Conservation (phyloP, 2,113 vertebrate species). For the Colaptes auratus region DNA sequence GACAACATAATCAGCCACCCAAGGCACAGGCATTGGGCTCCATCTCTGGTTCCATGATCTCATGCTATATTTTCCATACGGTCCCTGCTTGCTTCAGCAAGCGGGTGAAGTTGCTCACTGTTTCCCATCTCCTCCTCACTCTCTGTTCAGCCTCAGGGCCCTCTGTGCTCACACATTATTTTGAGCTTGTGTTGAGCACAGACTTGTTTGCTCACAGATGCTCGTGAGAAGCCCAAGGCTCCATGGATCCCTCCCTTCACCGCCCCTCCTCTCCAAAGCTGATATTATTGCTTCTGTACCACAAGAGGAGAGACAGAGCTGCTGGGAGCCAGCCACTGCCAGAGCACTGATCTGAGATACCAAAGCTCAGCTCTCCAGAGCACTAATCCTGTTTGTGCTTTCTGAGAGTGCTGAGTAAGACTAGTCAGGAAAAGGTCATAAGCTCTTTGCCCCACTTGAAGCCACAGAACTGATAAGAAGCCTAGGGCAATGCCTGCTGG, state of each 20-base stretch:
- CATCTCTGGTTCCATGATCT: constrained; percentile 57
- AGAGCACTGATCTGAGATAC: background rate
- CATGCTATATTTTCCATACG: constrained; percentile 39
- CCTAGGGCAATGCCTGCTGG: background rate
- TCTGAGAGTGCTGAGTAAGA: background rate
- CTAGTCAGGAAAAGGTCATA: background rate
- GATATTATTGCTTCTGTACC: background rate
- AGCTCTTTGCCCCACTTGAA: background rate
- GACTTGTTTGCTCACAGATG: background rate
- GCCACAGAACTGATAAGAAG: background rate
- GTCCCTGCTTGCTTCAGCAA: background rate
- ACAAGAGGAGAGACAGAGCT: background rate
- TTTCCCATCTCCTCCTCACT: constrained; percentile 14
- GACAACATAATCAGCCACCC: constrained; percentile 51
- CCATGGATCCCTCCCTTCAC: background rate
- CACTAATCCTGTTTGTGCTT: background rate
- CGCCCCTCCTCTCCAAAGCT: background rate
- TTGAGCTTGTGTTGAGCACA: background rate
- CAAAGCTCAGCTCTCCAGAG: background rate
- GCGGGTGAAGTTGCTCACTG: background rate
- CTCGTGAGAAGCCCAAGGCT: background rate
- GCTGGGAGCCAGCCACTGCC: background rate
- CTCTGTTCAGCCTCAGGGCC: background rate
- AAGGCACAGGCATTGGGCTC: background rate
- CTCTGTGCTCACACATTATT: background rate